Percentiles rank a stretch among this genome's conserved stretches.
phyloP scores from a whole-genome alignment of 2,113 vertebrate genomes.

The Crotalus horridus region DNA sequence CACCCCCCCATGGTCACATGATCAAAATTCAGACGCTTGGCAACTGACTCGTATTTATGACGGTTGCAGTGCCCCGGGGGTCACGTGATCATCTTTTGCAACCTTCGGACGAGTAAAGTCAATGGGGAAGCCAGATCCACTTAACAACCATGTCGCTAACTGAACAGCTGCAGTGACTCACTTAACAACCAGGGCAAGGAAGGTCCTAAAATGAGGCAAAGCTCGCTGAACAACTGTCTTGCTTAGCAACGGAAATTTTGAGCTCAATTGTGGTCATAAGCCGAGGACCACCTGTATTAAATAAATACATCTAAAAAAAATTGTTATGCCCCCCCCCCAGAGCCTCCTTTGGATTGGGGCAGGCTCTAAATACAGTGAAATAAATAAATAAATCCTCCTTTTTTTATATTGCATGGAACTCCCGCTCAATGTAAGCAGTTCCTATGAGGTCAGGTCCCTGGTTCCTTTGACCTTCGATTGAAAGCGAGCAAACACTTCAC shows the following conservation, averaged over 20 bases:
- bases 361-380: background rate
- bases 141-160: background rate
- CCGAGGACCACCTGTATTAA: background rate
- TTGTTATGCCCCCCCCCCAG: background rate
- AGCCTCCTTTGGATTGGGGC: background rate
- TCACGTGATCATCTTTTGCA: background rate
- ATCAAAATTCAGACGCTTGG: background rate
- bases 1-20: too few species aligned
- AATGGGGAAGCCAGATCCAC: background rate
- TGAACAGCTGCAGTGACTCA: background rate
- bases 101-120: background rate
- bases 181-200: background rate
- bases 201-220: background rate
- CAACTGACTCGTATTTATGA: background rate
- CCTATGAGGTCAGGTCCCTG: background rate
- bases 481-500: background rate
- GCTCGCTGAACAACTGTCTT: background rate
- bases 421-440: background rate
- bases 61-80: background rate
- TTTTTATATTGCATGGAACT: background rate
- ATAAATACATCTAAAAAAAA: background rate
- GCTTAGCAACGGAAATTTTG: background rate
- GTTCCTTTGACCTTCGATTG: background rate
- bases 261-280: background rate
- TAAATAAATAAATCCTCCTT: background rate